A percentile compares a stretch with the other conserved stretches of the same genome.
Conservation (phyloP, 1,140 invertebrate species). For the Monochamus saltuarius region DNA sequence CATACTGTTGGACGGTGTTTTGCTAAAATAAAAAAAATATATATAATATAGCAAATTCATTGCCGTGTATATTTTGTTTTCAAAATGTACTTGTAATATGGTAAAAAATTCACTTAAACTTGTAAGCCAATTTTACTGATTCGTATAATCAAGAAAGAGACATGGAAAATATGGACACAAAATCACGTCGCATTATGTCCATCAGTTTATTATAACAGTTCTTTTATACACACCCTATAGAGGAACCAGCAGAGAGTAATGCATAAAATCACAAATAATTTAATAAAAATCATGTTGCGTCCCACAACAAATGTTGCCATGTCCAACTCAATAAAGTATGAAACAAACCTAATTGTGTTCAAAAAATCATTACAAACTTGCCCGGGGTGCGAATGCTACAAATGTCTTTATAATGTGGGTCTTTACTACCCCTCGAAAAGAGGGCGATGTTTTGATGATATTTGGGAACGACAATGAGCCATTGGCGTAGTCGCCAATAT, state of each 20-base stretch:
- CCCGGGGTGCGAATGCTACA: constrained; percentile 40
- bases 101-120: no score
- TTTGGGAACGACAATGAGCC: constrained; percentile 11
- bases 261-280: constrained; percentile 28
- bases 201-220: no score
- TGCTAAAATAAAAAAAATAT: no score
- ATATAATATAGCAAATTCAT: no score
- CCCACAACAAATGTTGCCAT: constrained; percentile 44
- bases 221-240: not conserved
- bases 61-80: no score
- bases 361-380: constrained; percentile 44
- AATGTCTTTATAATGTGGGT: constrained; percentile 43
- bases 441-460: constrained; percentile 12
- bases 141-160: no score
- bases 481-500: constrained; percentile 1
- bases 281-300: constrained; percentile 39
- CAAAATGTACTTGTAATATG: no score
- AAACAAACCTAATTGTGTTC: constrained; percentile 47
- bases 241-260: constrained; percentile 20
- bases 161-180: no score
- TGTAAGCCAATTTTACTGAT: no score
- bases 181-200: no score
- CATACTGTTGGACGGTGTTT: no score
- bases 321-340: constrained; percentile 41
- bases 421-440: constrained; percentile 11